Conservation (phyloP, 2,113 vertebrate species). For the Vulpes lagopus region DNA sequence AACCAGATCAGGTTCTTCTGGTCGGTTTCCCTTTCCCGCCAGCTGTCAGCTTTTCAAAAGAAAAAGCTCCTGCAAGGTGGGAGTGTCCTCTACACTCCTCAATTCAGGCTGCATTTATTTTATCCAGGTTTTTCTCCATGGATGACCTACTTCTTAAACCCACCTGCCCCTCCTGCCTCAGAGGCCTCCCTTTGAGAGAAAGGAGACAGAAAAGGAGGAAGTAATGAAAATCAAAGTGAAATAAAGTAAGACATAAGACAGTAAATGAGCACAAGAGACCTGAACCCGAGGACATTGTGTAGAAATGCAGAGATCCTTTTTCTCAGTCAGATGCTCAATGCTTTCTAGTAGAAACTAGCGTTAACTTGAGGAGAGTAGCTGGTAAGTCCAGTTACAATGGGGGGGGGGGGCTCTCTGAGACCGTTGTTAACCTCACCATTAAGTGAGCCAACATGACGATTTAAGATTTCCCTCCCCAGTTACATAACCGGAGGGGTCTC, state of each 20-base stretch:
- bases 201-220: not conserved
- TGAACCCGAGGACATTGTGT: not conserved
- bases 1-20: constrained; percentile 46
- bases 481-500: not conserved
- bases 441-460: not conserved
- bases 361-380: not conserved
- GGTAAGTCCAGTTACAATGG: not conserved
- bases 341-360: not conserved
- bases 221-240: not conserved
- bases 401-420: not conserved
- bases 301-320: not conserved
- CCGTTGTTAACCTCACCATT: not conserved
- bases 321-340: not conserved
- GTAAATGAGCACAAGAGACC: not conserved
- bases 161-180: not conserved
- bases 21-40: constrained; percentile 25
- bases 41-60: constrained; percentile 14
- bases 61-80: not conserved
- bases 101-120: not conserved
- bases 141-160: not conserved
- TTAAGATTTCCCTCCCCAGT: not conserved
- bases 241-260: not conserved
- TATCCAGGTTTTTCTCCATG: not conserved
- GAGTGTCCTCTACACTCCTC: not conserved
- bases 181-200: not conserved